Evolutionary conservation across 2,113 vertebrate species (phyloP), one percentile per base, ranked within the genome.

Genomic region (Gallinago media): DNA sequence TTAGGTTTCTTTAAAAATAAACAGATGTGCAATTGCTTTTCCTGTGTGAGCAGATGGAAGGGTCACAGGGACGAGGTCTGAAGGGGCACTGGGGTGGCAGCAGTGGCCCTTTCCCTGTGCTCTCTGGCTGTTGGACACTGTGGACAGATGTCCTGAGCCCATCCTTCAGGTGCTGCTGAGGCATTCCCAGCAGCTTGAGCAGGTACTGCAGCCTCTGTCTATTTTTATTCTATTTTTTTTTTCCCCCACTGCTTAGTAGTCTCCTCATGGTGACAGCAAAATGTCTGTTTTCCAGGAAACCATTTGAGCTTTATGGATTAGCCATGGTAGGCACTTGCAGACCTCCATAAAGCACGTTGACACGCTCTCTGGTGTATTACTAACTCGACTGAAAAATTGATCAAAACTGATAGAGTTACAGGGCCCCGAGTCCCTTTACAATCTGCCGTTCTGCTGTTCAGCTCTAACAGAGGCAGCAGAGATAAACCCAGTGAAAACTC

Each of bases 321-420:
- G 94, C 78, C 76, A 49, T 9, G 75, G 94, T 56, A 56, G 96
- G 88, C 85, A 86, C 94, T 90, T 11, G 79, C 92, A 90, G 94
- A 82, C 90, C 82, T 88, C 90, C 79, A 80, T 92, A 95, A 93
- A 96, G 92, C 93, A 93, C 5, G 2, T 31, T 89, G 93, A 94
- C 93, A 88, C 0, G 2, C 82, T 92, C 94, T 56, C 94, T 44
- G 62, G 89, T 88, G 85, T 62, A 76, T 94, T 96, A 91, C 93
- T 92, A 95, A 31, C 94, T 49, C 11, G 3, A 76, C 92, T 94
- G 96, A 96, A 89, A 89, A 95, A 94, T 85, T 96, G 94, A 96
- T 95, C 94, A 95, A 80, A 95, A 63, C 94, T 91, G 96, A 94
- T 93, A 78, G 96, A 95, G 94, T 85, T 90, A 91, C 94, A 92